Percentiles rank a stretch among this genome's conserved stretches.
Evolutionary conservation across 2,113 vertebrate species (phyloP).

Genomic region (Bubo bubo): DNA sequence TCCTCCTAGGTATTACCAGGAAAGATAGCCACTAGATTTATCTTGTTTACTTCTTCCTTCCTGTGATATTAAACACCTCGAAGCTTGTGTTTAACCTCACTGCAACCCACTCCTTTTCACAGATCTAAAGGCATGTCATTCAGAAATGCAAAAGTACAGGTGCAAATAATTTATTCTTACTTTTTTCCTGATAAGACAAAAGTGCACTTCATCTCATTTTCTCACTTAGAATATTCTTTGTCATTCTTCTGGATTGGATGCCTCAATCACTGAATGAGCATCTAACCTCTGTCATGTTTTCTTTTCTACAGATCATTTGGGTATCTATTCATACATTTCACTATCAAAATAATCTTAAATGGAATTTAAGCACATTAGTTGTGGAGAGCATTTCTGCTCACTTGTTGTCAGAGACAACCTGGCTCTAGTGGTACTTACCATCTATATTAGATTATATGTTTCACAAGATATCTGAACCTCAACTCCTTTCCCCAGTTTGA

Average conservation of each 20-base stretch:
- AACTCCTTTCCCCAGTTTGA: neutral
- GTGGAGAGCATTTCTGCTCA: neutral
- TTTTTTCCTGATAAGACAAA: neutral
- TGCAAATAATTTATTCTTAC: neutral
- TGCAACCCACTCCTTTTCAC: constrained; percentile 8
- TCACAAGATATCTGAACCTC: neutral
- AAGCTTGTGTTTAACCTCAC: neutral
- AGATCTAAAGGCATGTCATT: neutral
- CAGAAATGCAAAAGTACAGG: neutral
- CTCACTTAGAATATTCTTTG: neutral
- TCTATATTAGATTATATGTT: neutral
- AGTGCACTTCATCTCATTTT: neutral
- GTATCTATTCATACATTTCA: neutral
- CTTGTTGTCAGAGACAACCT: neutral
- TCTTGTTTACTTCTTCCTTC: constrained; percentile 9
- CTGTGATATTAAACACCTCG: neutral
- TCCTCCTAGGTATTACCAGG: neutral
- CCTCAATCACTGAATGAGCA: neutral
- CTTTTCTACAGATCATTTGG: neutral
- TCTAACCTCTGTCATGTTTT: neutral
- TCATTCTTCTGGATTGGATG: neutral
- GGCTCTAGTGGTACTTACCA: neutral
- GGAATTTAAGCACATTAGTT: neutral
- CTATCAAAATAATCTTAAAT: neutral
- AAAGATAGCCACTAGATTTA: neutral